Percentiles rank a stretch among this genome's conserved stretches.
Conservation (phyloP, 2,797 vertebrate species). For the Enteromius thamalakanensis region DNA sequence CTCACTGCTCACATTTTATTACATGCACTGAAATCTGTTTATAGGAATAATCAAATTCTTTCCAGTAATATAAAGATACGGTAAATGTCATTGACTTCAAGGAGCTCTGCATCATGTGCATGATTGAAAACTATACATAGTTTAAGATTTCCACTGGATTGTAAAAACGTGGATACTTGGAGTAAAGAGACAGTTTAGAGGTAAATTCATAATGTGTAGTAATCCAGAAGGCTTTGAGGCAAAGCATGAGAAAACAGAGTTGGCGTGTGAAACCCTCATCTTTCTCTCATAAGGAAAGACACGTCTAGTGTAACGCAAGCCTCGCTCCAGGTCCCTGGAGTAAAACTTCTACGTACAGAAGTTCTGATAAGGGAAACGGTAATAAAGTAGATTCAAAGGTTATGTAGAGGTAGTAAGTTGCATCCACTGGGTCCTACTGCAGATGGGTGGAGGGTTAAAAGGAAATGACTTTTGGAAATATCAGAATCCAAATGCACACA, state of each 20-base stretch:
- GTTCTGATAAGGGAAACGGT: slow-evolving; percentile 7
- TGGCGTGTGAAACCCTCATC: slow-evolving; percentile 33
- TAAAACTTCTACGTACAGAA: slow-evolving; percentile 33
- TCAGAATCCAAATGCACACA: slow-evolving; percentile 27
- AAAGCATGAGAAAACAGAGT: slow-evolving; percentile 17
- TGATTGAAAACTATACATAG: background rate
- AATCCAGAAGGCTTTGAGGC: slow-evolving; percentile 17
- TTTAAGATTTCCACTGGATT: background rate
- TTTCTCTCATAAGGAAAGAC: slow-evolving; percentile 46
- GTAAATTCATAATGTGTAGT: background rate
- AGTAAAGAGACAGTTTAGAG: background rate
- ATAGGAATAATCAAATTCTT: slow-evolving; percentile 22
- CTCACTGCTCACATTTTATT: slow-evolving; percentile 7
- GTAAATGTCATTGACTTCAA: background rate
- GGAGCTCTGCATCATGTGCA: background rate
- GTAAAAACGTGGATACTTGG: background rate
- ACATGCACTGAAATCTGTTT: slow-evolving; percentile 1
- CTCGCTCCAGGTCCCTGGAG: slow-evolving; percentile 61
- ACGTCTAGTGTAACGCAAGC: slow-evolving; percentile 66
- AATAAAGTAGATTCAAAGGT: slow-evolving; percentile 37
- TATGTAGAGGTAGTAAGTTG: slow-evolving; percentile 26
- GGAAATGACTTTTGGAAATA: slow-evolving; percentile 29
- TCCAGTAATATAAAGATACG: background rate
- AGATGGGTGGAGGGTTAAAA: slow-evolving; percentile 40
- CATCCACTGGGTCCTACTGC: slow-evolving; percentile 21